These are phyloP conservation scores for Microtus richardsoni DNA, from an alignment of 2,113 vertebrate genomes.

Conservation along the genomic window DNA sequence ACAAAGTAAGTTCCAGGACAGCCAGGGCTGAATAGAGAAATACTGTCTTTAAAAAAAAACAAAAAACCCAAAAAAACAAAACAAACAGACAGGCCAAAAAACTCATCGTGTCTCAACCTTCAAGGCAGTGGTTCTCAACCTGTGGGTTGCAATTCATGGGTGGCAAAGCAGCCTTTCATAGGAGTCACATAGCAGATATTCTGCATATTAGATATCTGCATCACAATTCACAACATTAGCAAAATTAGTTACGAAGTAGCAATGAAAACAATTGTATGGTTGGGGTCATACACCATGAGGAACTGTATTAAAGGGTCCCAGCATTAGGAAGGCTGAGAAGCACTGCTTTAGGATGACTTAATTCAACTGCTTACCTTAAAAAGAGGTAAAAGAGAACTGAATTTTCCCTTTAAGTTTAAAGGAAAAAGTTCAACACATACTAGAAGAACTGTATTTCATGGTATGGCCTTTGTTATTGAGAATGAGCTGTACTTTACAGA, in stretches of 20 bases:
- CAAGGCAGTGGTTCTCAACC: not conserved
- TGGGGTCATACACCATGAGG: not conserved
- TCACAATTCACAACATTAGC: not conserved
- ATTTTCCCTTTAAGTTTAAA: slow-evolving; percentile 44
- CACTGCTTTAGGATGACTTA: not conserved
- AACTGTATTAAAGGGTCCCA: not conserved
- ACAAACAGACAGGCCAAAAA: slow-evolving; percentile 34
- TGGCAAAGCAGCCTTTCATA: not conserved
- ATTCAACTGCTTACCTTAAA: not conserved
- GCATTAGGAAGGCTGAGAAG: not conserved
- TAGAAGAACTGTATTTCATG: slow-evolving; percentile 16
- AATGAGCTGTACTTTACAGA: slow-evolving; percentile 28
- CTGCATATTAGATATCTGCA: not conserved
- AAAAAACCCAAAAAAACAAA: no score
- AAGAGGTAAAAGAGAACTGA: slow-evolving; percentile 19
- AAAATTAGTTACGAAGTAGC: not conserved
- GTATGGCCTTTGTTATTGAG: not conserved
- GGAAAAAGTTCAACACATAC: not conserved
- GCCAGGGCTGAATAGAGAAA: not conserved
- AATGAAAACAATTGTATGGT: not conserved
- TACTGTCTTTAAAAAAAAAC: not conserved
- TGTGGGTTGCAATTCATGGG: not conserved
- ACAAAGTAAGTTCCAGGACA: not conserved
- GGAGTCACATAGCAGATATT: not conserved
- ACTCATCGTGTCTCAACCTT: slow-evolving; percentile 6